Percentiles rank a stretch among this genome's conserved stretches.
Conservation (phyloP, 2,888 invertebrate genomes). For the Cryptosula pallasiana region DNA sequence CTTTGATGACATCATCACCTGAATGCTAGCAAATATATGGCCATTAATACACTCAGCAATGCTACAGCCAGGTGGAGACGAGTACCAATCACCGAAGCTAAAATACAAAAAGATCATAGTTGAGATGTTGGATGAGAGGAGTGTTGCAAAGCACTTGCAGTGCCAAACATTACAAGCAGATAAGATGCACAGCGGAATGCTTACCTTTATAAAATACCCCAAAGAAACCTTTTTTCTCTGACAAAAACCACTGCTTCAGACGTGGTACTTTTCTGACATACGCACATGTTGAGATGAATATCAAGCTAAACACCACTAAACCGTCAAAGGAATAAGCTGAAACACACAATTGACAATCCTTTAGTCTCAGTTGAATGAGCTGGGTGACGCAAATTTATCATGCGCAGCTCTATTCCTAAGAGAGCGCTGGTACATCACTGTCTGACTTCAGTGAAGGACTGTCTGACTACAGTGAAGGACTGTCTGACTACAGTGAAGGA, state of each 20-base stretch:
- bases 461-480: too few relatives aligned
- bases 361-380: not conserved
- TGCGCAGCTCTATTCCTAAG: too few relatives aligned
- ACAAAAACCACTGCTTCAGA: slow-evolving; percentile 53
- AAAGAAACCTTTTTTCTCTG: slow-evolving; percentile 55
- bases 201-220: slow-evolving; percentile 56
- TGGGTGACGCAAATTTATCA: not conserved
- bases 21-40: slow-evolving; percentile 49
- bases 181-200: not conserved
- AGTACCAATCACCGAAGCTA: slow-evolving; percentile 51
- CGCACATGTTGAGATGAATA: slow-evolving; percentile 55
- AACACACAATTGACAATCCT: slow-evolving; percentile 27
- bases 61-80: slow-evolving; percentile 52
- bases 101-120: slow-evolving; percentile 22
- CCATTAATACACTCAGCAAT: slow-evolving; percentile 47
- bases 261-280: slow-evolving; percentile 54
- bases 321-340: slow-evolving; percentile 55
- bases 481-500: too few relatives aligned
- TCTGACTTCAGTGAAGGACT: too few relatives aligned
- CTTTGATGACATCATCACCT: slow-evolving; percentile 33
- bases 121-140: too few relatives aligned
- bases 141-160: too few relatives aligned
- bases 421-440: too few relatives aligned
- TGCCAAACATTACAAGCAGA: too few relatives aligned
- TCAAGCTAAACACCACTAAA: slow-evolving; percentile 52